Conservation (phyloP, 2,797 vertebrate species). For the Danio jaintianensis region DNA sequence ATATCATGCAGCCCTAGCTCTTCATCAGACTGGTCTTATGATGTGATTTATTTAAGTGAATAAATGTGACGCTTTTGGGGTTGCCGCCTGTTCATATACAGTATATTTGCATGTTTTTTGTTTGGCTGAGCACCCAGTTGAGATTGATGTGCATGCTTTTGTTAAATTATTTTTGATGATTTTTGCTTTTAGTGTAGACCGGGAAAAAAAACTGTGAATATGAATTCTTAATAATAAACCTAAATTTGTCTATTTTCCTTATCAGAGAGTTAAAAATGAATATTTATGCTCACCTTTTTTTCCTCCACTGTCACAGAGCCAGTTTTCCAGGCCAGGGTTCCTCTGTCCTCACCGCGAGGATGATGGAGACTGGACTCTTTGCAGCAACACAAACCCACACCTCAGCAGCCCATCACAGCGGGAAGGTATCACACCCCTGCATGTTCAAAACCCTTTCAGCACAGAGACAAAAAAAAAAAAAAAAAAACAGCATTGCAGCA, state of each 20-base stretch:
- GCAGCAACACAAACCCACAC: slow-evolving; percentile 47
- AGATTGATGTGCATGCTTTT: no score
- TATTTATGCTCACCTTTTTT: not conserved
- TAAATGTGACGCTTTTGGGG: no score
- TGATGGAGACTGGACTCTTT: slow-evolving; percentile 54
- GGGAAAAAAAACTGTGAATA: no score
- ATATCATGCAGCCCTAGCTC: no score
- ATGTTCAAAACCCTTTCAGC: not conserved
- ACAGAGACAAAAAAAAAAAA: no score
- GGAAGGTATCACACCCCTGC: slow-evolving; percentile 56
- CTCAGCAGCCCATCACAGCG: slow-evolving; percentile 46
- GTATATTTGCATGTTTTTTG: no score
- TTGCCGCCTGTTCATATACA: no score
- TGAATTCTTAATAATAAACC: not conserved
- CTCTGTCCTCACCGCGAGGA: slow-evolving; percentile 57
- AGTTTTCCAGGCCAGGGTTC: slow-evolving; percentile 57
- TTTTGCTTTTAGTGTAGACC: no score
- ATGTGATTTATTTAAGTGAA: no score
- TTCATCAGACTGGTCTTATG: no score
- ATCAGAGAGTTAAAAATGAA: not conserved
- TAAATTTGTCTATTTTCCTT: not conserved
- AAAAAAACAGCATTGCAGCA: not conserved
- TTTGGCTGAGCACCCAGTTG: no score
- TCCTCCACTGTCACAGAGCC: slow-evolving; percentile 45
- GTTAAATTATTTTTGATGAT: no score